Percentiles rank a stretch among this genome's conserved stretches.
Conservation (phyloP, 2,113 vertebrate genomes). For the Paraplagusia blochii region DNA sequence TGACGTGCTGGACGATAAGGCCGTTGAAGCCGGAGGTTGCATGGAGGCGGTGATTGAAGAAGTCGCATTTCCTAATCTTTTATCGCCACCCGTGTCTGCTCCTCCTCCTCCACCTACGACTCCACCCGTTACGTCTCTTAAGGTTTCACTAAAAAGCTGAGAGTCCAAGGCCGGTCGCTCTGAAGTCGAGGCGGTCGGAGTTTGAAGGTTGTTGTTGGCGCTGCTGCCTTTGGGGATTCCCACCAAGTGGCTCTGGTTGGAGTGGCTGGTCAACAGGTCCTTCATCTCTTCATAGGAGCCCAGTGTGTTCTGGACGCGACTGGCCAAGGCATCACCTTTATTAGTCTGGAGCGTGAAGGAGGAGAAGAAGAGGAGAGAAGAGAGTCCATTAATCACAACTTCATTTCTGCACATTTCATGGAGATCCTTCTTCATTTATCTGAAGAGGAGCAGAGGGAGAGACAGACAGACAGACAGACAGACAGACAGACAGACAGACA, state of each 20-base stretch:
- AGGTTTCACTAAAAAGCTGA: conserved; percentile 78
- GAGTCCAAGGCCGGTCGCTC: conserved; percentile 71
- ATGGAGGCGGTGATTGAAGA: conserved; percentile 70
- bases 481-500: conserved; percentile 54
- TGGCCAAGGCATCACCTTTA: conserved; percentile 94
- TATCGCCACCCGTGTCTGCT: conserved; percentile 42
- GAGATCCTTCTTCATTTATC: conserved; percentile 56
- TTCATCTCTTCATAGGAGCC: conserved; percentile 97
- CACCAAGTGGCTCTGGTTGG: conserved; percentile 95
- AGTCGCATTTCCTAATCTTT: conserved; percentile 35
- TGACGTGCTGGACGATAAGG: conserved; percentile 21
- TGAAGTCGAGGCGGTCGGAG: conserved; percentile 57
- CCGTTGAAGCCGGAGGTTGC: conserved; percentile 65
- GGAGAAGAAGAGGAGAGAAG: conserved; percentile 24
- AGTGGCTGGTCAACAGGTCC: conserved; percentile 90
- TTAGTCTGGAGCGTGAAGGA: conserved; percentile 78
- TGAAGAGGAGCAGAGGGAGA: conserved; percentile 39
- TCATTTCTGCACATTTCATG: conserved; percentile 46
- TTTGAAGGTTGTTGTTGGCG: conserved; percentile 77
- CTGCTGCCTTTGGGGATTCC: conserved; percentile 86
- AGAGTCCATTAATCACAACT: conserved; percentile 49
- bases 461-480: conserved; percentile 52
- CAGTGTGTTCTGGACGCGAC: conserved; percentile 90
- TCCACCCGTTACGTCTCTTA: conserved; percentile 36
- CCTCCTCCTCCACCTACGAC: conserved; percentile 23